phyloP scores from a whole-genome alignment of 2,888 invertebrate species.

The Plemyria rubiginata region DNA sequence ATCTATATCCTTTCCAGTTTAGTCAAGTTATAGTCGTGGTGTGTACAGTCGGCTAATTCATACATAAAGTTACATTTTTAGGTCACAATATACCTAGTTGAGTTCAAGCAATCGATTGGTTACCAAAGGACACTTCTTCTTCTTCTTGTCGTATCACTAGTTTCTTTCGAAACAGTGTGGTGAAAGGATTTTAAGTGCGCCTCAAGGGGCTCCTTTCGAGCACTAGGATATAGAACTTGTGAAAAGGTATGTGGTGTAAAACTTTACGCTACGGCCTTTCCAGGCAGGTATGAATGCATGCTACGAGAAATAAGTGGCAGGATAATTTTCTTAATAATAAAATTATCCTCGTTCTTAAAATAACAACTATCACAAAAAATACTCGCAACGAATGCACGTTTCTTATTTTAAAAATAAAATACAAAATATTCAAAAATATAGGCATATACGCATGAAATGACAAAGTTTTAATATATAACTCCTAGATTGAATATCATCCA shows the following conservation, averaged over 20 bases:
- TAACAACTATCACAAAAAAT: too few relatives aligned
- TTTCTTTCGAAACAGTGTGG: too few relatives aligned
- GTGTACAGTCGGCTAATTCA: constrained; percentile 5
- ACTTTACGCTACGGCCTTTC: background rate
- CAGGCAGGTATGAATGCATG: background rate
- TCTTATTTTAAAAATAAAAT: too few relatives aligned
- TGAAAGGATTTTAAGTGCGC: too few relatives aligned
- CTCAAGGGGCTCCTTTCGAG: too few relatives aligned
- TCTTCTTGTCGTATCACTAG: too few relatives aligned
- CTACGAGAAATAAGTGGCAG: background rate
- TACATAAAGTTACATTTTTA: constrained; percentile 2
- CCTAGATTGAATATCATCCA: constrained; percentile 61
- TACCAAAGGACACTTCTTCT: too few relatives aligned
- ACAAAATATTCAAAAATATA: constrained; percentile 21
- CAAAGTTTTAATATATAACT: constrained; percentile 29
- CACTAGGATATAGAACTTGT: background rate
- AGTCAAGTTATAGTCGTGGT: constrained; percentile 45
- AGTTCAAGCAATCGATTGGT: background rate
- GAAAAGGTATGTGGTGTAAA: background rate
- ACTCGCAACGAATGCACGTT: too few relatives aligned
- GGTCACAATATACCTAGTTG: background rate
- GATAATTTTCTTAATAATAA: too few relatives aligned
- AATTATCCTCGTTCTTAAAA: too few relatives aligned
- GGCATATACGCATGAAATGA: constrained; percentile 14
- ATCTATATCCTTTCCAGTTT: constrained; percentile 61